A percentile compares a stretch with the other conserved stretches of the same genome.
Evolutionary conservation across 2,888 invertebrate genomes (phyloP).

Genomic region (Campoletis raptor): DNA sequence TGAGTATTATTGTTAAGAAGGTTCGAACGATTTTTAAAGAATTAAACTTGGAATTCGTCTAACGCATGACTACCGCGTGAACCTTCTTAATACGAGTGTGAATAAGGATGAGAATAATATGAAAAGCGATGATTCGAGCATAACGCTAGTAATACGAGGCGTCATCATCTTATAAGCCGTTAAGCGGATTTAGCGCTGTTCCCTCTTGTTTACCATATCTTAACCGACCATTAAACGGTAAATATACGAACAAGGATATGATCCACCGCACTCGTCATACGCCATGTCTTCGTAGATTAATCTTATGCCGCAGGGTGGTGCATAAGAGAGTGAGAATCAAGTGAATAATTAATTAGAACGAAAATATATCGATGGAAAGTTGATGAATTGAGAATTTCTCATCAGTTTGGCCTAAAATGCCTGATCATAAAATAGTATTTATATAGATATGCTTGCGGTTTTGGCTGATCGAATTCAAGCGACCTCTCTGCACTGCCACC

Average conservation of each 20-base stretch:
- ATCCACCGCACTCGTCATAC: neutral
- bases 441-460: conserved; percentile 48
- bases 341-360: neutral
- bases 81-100: neutral
- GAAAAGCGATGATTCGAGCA: neutral
- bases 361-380: neutral
- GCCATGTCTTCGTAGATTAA: neutral
- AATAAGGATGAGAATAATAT: neutral
- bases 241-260: neutral
- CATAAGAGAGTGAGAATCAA: neutral
- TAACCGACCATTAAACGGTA: neutral
- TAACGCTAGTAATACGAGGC: neutral
- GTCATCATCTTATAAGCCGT: conserved; percentile 12
- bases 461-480: conserved; percentile 45
- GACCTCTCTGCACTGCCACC: conserved; percentile 29
- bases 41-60: too few species aligned
- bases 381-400: conserved; percentile 5
- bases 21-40: too few species aligned
- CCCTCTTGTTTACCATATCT: conserved; percentile 39
- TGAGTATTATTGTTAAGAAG: too few species aligned
- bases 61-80: too few species aligned
- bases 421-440: conserved; percentile 6
- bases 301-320: neutral
- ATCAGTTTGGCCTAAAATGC: neutral
- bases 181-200: conserved; percentile 33